Percentiles rank a stretch among this genome's conserved stretches.
Conservation (phyloP, 2,797 vertebrate species). For the Ctenochaetus hawaiiensis region DNA sequence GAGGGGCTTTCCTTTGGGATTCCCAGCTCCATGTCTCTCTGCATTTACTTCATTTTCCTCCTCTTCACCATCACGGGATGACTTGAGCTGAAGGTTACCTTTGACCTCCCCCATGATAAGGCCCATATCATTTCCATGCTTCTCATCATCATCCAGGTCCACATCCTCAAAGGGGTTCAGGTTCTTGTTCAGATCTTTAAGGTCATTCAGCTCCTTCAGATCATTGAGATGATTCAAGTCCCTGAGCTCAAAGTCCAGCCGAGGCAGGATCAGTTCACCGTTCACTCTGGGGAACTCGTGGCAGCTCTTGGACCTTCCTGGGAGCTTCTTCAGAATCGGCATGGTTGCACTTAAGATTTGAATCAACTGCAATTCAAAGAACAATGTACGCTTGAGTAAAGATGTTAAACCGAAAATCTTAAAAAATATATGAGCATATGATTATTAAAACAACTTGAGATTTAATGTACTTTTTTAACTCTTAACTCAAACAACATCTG, state of each 20-base stretch:
- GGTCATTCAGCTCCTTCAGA: constrained; percentile 74
- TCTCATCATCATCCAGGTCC: constrained; percentile 78
- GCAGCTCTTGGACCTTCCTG: constrained; percentile 84
- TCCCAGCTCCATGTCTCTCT: constrained; percentile 78
- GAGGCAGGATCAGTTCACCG: constrained; percentile 83
- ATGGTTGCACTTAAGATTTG: constrained; percentile 72
- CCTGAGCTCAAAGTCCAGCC: constrained; percentile 78
- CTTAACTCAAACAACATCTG: neutral
- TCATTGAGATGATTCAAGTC: constrained; percentile 78
- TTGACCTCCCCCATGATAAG: constrained; percentile 79
- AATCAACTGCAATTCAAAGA: constrained; percentile 69
- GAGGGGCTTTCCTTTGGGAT: constrained; percentile 80
- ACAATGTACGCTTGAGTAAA: neutral
- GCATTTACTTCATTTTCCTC: constrained; percentile 86
- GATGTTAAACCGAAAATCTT: neutral
- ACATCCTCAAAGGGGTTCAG: constrained; percentile 87
- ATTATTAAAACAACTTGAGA: neutral
- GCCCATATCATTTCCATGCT: constrained; percentile 70
- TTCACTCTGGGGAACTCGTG: constrained; percentile 79
- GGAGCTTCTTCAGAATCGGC: constrained; percentile 88
- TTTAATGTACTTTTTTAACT: neutral
- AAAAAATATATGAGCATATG: neutral
- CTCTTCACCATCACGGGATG: constrained; percentile 81
- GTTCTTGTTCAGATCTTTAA: constrained; percentile 79
- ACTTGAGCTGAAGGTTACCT: constrained; percentile 70